Evolutionary conservation across 92 coral and sea anemone genomes (phyloP).

Genomic region (Palythoa caribaeorum): DNA sequence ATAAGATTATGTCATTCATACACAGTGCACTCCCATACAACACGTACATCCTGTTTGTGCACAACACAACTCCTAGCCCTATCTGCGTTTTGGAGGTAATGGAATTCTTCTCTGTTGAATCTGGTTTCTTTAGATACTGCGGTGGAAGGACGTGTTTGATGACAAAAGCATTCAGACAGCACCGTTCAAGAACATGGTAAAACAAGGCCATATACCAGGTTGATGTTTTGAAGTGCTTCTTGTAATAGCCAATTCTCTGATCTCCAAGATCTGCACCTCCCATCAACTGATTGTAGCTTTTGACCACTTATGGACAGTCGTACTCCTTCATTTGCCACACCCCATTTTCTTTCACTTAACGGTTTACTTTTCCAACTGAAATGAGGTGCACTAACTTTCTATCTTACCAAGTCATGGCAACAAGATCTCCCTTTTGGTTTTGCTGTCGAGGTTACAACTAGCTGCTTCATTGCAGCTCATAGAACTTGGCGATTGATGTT

Average conservation of each 20-base stretch:
- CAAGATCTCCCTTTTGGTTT: conserved; percentile 16
- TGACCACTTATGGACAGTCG: neutral
- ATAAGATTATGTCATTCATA: too few relatives aligned
- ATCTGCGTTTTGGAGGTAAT: too few relatives aligned
- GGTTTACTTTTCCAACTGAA: neutral
- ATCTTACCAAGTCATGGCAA: conserved; percentile 22
- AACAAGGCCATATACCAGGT: too few relatives aligned
- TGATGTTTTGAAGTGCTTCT: conserved; percentile 7
- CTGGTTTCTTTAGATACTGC: too few relatives aligned
- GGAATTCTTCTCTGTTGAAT: too few relatives aligned
- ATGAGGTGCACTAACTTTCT: neutral
- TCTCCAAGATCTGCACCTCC: neutral
- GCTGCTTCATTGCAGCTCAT: neutral
- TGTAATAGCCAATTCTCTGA: neutral
- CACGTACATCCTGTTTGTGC: too few relatives aligned
- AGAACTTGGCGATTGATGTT: neutral
- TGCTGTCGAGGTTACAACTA: neutral
- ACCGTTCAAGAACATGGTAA: too few relatives aligned
- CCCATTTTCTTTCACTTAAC: conserved; percentile 16
- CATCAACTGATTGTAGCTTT: neutral
- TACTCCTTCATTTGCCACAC: neutral
- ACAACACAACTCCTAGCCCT: too few relatives aligned
- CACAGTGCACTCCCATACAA: too few relatives aligned
- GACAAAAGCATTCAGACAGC: too few relatives aligned
- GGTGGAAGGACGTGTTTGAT: conserved; percentile 11